Conservation (phyloP, 1,140 invertebrate genomes). For the Zophobas atratus region DNA sequence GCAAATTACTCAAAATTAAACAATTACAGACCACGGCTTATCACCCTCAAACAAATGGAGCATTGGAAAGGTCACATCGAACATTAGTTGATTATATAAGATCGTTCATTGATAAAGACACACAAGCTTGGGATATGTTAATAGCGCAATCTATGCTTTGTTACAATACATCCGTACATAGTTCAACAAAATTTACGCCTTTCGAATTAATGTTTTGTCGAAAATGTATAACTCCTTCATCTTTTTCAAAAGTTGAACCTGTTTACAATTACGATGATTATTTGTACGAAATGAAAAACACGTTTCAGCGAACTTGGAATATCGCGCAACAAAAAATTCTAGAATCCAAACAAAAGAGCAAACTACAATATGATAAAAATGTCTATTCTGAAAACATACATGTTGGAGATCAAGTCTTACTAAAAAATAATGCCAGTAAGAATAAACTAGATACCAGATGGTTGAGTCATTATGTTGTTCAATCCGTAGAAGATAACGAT, state of each 20-base stretch:
- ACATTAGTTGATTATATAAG: not conserved
- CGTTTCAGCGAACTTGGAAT: not conserved
- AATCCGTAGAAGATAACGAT: not conserved
- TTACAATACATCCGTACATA: conserved; percentile 8
- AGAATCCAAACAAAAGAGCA: not conserved
- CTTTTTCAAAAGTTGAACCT: not conserved
- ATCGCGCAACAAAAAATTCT: not conserved
- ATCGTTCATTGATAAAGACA: not conserved
- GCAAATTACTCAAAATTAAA: no score
- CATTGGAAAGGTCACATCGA: no score
- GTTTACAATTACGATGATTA: not conserved
- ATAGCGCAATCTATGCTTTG: not conserved
- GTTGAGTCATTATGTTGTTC: not conserved
- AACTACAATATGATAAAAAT: not conserved
- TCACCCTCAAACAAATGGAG: no score
- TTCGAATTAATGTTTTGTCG: conserved; percentile 10
- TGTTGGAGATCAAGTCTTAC: not conserved
- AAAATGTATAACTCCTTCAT: not conserved
- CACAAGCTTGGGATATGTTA: not conserved
- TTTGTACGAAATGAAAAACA: not conserved
- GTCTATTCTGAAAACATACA: not conserved
- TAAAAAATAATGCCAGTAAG: conserved; percentile 6
- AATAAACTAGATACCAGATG: not conserved
- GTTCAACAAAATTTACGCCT: not conserved
- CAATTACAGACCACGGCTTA: no score